Percentiles rank a stretch among this genome's conserved stretches.
Conservation (phyloP, 2,797 vertebrate genomes). For the Leptoclinus maculatus region DNA sequence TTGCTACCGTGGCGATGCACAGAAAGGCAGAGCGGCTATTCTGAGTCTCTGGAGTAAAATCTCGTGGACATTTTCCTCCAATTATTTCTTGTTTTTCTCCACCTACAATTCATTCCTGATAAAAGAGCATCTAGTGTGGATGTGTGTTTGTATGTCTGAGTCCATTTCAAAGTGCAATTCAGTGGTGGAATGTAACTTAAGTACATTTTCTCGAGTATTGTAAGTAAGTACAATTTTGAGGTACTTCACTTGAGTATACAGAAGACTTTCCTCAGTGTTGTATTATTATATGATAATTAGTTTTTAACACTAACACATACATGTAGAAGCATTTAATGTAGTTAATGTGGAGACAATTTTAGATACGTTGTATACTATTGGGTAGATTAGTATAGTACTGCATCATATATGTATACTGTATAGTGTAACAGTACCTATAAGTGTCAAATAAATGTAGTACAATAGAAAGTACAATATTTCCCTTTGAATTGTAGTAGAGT, state of each 20-base stretch:
- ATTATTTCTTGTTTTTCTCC: slow-evolving; percentile 17
- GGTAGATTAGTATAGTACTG: background rate
- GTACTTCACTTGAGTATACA: background rate
- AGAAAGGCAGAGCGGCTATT: slow-evolving; percentile 22
- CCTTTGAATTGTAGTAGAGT: background rate
- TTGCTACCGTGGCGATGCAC: slow-evolving; percentile 23
- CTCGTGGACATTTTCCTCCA: slow-evolving; percentile 6
- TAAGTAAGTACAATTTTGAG: background rate
- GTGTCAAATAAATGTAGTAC: background rate
- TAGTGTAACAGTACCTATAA: background rate
- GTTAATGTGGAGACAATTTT: background rate
- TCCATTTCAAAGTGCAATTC: background rate
- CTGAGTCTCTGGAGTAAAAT: slow-evolving; percentile 18
- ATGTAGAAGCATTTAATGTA: background rate
- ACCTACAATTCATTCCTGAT: background rate
- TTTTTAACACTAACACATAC: background rate
- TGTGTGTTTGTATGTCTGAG: background rate
- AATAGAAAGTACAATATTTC: background rate
- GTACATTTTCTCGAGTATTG: background rate
- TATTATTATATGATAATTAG: background rate
- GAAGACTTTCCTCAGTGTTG: background rate
- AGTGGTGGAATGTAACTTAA: background rate
- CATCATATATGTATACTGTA: background rate
- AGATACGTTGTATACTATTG: background rate
- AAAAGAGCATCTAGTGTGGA: background rate